Conservation (phyloP, 2,113 vertebrate species). For the Phaetusa simplex region DNA sequence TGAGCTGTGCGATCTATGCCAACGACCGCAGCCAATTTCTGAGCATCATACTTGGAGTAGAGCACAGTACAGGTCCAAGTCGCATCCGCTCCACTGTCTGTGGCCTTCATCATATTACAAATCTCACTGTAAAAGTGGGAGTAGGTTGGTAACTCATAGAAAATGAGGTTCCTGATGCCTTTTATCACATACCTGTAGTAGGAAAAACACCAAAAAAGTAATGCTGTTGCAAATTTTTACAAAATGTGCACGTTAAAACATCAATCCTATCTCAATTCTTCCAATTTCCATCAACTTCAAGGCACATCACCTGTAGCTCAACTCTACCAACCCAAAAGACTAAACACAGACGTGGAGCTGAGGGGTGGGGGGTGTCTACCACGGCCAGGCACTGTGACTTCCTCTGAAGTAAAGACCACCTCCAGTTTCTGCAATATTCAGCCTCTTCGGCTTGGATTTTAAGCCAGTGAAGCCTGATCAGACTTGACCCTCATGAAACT, state of each 20-base stretch:
- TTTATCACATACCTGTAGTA: slow-evolving; percentile 86
- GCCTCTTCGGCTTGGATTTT: neutral
- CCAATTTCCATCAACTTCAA: neutral
- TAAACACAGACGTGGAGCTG: neutral
- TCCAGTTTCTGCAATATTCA: neutral
- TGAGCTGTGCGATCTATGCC: slow-evolving; percentile 90
- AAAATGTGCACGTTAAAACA: neutral
- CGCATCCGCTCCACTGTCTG: slow-evolving; percentile 76
- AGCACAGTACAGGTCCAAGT: slow-evolving; percentile 92
- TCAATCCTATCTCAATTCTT: neutral
- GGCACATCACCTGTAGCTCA: neutral
- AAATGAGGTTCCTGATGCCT: slow-evolving; percentile 93
- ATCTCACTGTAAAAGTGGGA: slow-evolving; percentile 96
- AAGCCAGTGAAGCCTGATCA: neutral
- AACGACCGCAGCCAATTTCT: slow-evolving; percentile 84
- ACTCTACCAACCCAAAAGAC: neutral
- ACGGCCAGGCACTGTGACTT: neutral
- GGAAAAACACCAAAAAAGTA: neutral
- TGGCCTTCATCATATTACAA: slow-evolving; percentile 91
- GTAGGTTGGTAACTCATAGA: slow-evolving; percentile 92
- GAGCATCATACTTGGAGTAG: slow-evolving; percentile 90
- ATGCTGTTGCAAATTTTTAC: neutral
- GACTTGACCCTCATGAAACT: neutral
- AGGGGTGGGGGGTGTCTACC: neutral
- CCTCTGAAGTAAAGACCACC: neutral